A percentile compares a stretch with the other conserved stretches of the same genome.
These are phyloP conservation scores for Mallotus villosus DNA, from an alignment of 2,797 vertebrate species.

Conservation along the genomic window DNA sequence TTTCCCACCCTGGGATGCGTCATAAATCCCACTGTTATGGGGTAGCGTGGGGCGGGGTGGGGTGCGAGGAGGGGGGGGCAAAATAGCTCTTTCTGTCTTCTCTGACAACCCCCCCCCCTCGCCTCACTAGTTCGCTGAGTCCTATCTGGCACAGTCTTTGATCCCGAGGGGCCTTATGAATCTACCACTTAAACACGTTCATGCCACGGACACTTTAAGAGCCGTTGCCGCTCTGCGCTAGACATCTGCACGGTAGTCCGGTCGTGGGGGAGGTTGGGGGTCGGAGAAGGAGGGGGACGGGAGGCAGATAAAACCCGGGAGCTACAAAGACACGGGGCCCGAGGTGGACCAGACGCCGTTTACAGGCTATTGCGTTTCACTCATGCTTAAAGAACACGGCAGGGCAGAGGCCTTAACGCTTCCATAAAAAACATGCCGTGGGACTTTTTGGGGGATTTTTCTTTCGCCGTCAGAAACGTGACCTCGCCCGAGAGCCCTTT, in stretches of 20 bases:
- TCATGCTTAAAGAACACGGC: conserved; percentile 30
- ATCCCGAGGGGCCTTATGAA: conserved; percentile 36
- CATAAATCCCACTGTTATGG: conserved; percentile 36
- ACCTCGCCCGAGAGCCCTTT: no score
- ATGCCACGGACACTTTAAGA: conserved; percentile 39
- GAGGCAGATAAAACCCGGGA: not conserved
- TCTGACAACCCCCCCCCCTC: not conserved
- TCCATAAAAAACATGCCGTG: not conserved
- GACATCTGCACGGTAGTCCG: conserved; percentile 24
- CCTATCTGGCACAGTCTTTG: conserved; percentile 30
- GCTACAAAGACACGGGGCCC: not conserved
- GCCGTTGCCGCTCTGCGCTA: conserved; percentile 16
- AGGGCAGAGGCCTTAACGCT: not conserved
- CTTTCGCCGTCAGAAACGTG: no score
- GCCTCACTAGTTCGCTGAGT: not conserved
- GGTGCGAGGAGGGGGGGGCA: conserved; percentile 15
- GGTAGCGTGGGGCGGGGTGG: not conserved
- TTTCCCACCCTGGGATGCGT: conserved; percentile 28
- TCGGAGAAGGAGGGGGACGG: not conserved
- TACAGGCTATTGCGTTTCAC: conserved; percentile 28
- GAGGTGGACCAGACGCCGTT: conserved; percentile 5
- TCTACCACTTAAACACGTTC: conserved; percentile 35
- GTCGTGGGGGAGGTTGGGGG: not conserved
- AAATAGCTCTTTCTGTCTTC: conserved; percentile 8
- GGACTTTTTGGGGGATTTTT: not conserved